A percentile compares a stretch with the other conserved stretches of the same genome.
Conservation (phyloP, 2,888 invertebrate species). For the Chesias legatella region DNA sequence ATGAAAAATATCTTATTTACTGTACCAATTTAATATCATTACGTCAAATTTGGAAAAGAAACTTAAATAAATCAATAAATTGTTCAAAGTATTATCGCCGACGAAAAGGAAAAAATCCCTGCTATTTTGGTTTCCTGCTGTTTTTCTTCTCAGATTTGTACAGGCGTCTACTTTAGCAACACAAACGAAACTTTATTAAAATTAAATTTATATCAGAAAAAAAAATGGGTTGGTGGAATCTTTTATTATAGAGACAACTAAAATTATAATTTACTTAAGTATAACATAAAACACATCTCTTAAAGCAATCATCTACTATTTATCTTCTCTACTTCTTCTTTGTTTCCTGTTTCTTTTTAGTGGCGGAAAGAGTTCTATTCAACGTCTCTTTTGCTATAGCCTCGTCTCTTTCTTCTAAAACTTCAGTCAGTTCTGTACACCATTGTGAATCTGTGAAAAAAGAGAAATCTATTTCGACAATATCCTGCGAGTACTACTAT, state of each 20-base stretch:
- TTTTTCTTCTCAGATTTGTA: no score
- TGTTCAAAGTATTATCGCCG: no score
- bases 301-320: slow-evolving; percentile 22
- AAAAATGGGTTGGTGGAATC: no score
- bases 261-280: slow-evolving; percentile 6
- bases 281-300: slow-evolving; percentile 18
- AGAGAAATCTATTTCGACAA: slow-evolving; percentile 1
- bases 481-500: background rate
- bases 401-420: slow-evolving; percentile 53
- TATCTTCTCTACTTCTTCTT: slow-evolving; percentile 13
- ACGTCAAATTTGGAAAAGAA: no score
- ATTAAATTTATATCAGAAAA: no score
- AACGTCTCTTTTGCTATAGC: slow-evolving; percentile 49
- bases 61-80: no score
- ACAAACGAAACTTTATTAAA: no score
- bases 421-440: slow-evolving; percentile 44
- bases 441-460: slow-evolving; percentile 52
- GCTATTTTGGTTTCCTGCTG: no score
- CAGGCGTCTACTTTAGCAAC: no score
- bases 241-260: background rate
- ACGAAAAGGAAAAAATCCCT: no score
- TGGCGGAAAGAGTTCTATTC: slow-evolving; percentile 42
- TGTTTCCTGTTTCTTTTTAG: slow-evolving; percentile 53
- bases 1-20: no score
- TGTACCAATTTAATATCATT: no score